Base-by-base conservation (phyloP, 2,888 invertebrate species). In the Spicauda simplicius region DNA sequence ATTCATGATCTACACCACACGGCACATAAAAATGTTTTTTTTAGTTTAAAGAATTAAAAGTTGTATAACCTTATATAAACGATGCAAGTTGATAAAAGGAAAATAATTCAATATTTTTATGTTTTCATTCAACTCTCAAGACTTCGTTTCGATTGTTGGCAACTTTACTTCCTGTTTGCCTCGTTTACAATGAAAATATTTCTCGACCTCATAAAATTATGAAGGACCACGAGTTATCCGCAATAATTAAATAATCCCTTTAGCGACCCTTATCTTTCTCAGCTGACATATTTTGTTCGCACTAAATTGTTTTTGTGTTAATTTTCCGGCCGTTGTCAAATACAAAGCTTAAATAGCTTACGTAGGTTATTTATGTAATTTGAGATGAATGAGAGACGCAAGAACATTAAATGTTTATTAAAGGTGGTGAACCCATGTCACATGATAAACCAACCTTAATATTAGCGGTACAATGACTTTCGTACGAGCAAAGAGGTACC, bases 221-320 rank as follows among this genome's bases (percentile, higher is more conserved):
- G 11, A n/a, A 5, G 12, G n/a, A 45, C 45, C 45, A 11, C 45
- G 5, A 45, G 5, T 45, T n/a, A 45, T 45, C n/a, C 16, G n/a
- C 45, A 45, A 45, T 45, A 37, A 37, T 37, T 11, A 37, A 1
- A 8, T 33, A 33, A 45, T 45, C 45, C 45, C 45, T 2, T 14
- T n/a, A 45, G n/a, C 45, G 45, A 45, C 45, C 45, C 45, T 45
- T 45, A 45, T 45, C 45, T 45, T 45, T 45, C n/a, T 45, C 45
- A 45, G n/a, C n/a, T 45, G 45, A n/a, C 45, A 45, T 45, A 5
- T 41, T 41, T 41, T 25, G 41, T 41, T 41, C 41, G 14, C 41
- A 41, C 25, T 41, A 41, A 41, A 14, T 41, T 41, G 41, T 41
- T 41, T 41, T 41, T 41, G 41, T 41, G 41, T 11, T 41, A 14